A percentile compares a stretch with the other conserved stretches of the same genome.
Conservation (phyloP, 2,888 invertebrate genomes). For the Protodeltote pygarga region DNA sequence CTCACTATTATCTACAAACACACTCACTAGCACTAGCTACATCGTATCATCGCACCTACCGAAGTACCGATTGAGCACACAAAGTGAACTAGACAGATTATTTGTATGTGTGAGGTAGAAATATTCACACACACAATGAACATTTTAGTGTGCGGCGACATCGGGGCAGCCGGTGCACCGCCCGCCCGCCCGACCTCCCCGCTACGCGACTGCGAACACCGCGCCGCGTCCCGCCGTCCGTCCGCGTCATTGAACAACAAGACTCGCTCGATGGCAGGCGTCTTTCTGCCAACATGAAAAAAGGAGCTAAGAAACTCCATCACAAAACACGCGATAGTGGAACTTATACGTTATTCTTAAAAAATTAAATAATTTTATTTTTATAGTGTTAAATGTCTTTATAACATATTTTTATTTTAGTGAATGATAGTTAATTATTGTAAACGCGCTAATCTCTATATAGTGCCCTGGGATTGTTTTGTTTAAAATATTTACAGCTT, state of each 20-base stretch:
- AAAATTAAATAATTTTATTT: constrained; percentile 83
- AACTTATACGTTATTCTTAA: constrained; percentile 82
- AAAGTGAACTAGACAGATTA: constrained; percentile 79
- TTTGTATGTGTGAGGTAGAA: constrained; percentile 65
- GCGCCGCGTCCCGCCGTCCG: constrained; percentile 77
- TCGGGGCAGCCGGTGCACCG: constrained; percentile 85
- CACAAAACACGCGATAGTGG: constrained; percentile 83
- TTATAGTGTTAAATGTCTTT: constrained; percentile 82
- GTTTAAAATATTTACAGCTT: constrained; percentile 74
- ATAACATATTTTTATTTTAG: constrained; percentile 83
- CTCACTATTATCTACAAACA: constrained; percentile 66
- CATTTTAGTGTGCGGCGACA: constrained; percentile 77
- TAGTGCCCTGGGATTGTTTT: constrained; percentile 83
- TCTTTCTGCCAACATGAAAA: constrained; percentile 85
- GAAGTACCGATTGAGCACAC: constrained; percentile 77
- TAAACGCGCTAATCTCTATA: constrained; percentile 78
- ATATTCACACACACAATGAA: constrained; percentile 63
- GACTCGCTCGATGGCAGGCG: constrained; percentile 86
- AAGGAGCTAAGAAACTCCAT: constrained; percentile 80
- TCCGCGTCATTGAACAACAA: constrained; percentile 87
- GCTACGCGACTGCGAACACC: constrained; percentile 83
- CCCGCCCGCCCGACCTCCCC: constrained; percentile 79
- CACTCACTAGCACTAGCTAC: constrained; percentile 64
- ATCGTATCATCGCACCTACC: constrained; percentile 69
- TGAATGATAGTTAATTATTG: constrained; percentile 84